These are phyloP conservation scores for Tragelaphus strepsiceros DNA, from an alignment of 2,113 vertebrate genomes.

Conservation along the genomic window DNA sequence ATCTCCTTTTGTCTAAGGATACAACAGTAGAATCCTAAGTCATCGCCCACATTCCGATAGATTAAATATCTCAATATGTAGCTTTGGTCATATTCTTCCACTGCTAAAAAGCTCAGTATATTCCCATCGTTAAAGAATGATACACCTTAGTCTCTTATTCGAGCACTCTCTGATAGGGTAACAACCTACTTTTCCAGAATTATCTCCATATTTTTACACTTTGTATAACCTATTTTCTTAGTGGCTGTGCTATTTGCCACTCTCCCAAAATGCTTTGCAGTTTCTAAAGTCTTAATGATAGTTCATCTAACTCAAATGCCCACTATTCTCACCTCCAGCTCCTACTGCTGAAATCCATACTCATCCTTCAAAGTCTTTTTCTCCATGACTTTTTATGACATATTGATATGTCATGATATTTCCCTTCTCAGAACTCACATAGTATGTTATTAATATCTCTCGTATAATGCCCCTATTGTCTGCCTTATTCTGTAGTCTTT, in stretches of 20 bases:
- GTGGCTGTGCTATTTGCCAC: background rate
- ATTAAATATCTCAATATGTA: background rate
- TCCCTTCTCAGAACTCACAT: slow-evolving; percentile 1
- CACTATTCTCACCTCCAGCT: background rate
- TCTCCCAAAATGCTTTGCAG: background rate
- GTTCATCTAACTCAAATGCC: background rate
- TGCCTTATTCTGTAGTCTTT: background rate
- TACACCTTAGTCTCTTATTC: background rate
- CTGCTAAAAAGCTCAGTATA: background rate
- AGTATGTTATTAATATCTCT: background rate
- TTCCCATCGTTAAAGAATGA: background rate
- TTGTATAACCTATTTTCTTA: background rate
- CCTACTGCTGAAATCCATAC: background rate
- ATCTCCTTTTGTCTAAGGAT: background rate
- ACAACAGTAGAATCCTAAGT: background rate
- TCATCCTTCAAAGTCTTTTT: background rate
- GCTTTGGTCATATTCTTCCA: background rate
- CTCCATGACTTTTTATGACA: background rate
- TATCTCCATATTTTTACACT: background rate
- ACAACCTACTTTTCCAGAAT: background rate
- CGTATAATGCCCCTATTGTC: background rate
- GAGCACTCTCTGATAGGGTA: background rate
- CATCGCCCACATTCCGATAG: background rate
- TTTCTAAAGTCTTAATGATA: slow-evolving; percentile 12
- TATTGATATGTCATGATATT: background rate